Evolutionary conservation across 2,113 vertebrate genomes (phyloP), one percentile per base, ranked within the genome.

Genomic region (Zeus faber): DNA sequence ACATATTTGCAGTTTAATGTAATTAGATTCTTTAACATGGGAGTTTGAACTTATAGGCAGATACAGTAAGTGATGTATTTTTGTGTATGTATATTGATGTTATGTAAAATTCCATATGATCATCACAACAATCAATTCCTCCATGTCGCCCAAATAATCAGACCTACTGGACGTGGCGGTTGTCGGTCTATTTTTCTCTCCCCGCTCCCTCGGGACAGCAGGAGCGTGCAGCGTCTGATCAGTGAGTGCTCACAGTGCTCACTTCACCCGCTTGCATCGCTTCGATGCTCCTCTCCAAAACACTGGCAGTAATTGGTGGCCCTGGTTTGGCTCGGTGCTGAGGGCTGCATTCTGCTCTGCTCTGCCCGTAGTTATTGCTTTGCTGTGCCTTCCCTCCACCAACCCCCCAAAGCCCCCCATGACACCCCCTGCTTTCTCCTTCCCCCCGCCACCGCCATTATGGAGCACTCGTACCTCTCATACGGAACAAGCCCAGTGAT

Each of bases 161-260:
- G n/a, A n/a, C n/a, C n/a, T n/a, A n/a, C n/a, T n/a, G n/a, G n/a
- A n/a, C n/a, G n/a, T n/a, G n/a, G n/a, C n/a, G n/a, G n/a, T n/a
- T n/a, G n/a, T n/a, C n/a, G n/a, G n/a, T n/a, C n/a, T n/a, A n/a
- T n/a, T n/a, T n/a, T n/a, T n/a, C n/a, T n/a, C n/a, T n/a, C n/a
- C n/a, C n/a, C n/a, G n/a, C n/a, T n/a, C n/a, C n/a, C n/a, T n/a
- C n/a, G n/a, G n/a, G n/a, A n/a, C n/a, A n/a, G n/a, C n/a, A n/a
- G n/a, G n/a, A 43, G 45, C 53, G 57, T 56, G 62, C 49, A 53
- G 71, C 72, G 60, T 57, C 56, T 70, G 58, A 74, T 72, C 64
- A 70, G 70, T 62, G 33, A 65, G 61, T 49, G 70, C 74, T 78
- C 65, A 69, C 58, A 2, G 0, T 45, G 10, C 74, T 67, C 62